These are phyloP conservation scores for Mimas tiliae DNA, from an alignment of 2,888 invertebrate species.

Conservation along the genomic window DNA sequence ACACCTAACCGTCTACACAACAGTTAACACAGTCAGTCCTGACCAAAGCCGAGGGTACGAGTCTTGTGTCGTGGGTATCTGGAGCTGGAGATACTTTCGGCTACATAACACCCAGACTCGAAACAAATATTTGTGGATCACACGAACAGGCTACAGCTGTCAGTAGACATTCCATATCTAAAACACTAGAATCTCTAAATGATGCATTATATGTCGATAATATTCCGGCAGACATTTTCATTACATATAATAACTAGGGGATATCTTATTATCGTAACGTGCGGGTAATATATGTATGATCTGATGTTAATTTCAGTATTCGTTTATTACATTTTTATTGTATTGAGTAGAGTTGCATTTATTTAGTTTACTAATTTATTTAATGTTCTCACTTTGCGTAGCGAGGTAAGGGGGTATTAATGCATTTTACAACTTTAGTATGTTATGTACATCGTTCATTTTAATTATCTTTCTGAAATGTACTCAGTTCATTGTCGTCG, in stretches of 20 bases:
- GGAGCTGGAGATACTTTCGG: no score
- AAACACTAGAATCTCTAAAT: background rate
- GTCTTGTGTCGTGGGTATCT: no score
- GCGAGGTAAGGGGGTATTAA: background rate
- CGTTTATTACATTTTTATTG: background rate
- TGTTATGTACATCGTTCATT: background rate
- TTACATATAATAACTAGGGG: background rate
- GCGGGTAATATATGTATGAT: background rate
- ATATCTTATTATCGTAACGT: background rate
- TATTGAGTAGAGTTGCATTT: slow-evolving; percentile 16
- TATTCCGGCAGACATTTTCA: no score
- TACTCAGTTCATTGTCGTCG: no score
- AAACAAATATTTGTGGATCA: no score
- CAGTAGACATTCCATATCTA: slow-evolving; percentile 6
- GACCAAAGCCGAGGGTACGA: no score
- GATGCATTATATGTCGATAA: background rate
- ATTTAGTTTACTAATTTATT: background rate
- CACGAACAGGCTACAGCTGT: no score
- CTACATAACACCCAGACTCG: no score
- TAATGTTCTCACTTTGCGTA: background rate
- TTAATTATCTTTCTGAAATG: no score
- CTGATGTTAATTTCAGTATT: slow-evolving; percentile 13
- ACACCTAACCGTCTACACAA: no score
- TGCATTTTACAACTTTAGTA: background rate
- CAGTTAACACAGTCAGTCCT: no score